A percentile compares a stretch with the other conserved stretches of the same genome.
These are phyloP conservation scores for Tetheella fluctuosa DNA, from an alignment of 2,888 invertebrate species.

Conservation along the genomic window DNA sequence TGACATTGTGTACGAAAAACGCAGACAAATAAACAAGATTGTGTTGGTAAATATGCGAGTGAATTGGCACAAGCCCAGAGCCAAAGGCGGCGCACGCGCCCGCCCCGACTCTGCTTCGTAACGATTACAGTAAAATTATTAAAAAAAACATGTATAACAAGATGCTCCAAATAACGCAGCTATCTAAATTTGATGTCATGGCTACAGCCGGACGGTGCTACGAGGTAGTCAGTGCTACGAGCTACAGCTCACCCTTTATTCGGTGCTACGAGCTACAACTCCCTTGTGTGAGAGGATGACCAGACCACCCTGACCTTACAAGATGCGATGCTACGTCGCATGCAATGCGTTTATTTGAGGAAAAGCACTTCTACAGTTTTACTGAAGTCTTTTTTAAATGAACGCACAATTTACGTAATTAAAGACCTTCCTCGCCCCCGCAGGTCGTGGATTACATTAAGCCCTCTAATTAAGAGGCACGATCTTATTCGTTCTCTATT, in stretches of 20 bases:
- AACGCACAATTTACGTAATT: constrained; percentile 51
- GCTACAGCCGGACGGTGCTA: constrained; percentile 27
- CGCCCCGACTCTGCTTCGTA: constrained; percentile 42
- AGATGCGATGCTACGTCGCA: constrained; percentile 34
- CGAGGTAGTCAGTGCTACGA: neutral
- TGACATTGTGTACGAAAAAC: neutral
- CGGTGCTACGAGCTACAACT: constrained; percentile 27
- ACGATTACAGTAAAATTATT: constrained; percentile 33
- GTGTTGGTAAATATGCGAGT: constrained; percentile 61
- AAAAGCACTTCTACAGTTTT: constrained; percentile 46
- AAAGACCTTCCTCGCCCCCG: constrained; percentile 20
- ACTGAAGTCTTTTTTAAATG: constrained; percentile 54
- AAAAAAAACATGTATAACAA: constrained; percentile 40
- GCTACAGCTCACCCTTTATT: neutral
- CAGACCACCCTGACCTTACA: constrained; percentile 33
- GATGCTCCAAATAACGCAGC: constrained; percentile 37
- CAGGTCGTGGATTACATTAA: constrained; percentile 38
- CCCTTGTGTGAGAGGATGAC: constrained; percentile 35
- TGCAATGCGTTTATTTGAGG: constrained; percentile 47
- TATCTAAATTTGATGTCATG: constrained; percentile 25
- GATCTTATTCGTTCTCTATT: constrained; percentile 26
- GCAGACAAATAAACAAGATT: constrained; percentile 22
- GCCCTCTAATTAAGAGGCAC: constrained; percentile 41
- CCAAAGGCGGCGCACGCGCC: constrained; percentile 69
- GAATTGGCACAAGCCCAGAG: constrained; percentile 57